Evolutionary conservation across 2,797 vertebrate species (phyloP).

Genomic region (Sebastolobus alascanus): DNA sequence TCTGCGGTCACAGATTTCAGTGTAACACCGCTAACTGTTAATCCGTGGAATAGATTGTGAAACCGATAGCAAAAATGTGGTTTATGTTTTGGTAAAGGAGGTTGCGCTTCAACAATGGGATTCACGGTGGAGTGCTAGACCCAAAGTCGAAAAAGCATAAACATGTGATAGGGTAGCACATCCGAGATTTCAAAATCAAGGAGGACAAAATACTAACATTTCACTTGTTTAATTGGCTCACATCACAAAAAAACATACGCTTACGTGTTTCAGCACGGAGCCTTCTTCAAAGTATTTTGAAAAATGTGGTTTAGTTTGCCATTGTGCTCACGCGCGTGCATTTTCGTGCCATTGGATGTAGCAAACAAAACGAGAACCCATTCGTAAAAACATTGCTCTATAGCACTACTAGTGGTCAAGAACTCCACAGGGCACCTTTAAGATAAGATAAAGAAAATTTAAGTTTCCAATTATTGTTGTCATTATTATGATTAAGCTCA

Average conservation of each 20-base stretch:
- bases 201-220: no score
- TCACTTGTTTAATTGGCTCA: no score
- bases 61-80: not conserved
- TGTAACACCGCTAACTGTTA: not conserved
- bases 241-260: no score
- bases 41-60: not conserved
- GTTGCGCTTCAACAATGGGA: no score
- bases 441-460: not conserved
- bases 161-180: no score
- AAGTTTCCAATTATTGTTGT: not conserved
- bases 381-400: not conserved
- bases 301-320: not conserved
- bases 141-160: slow-evolving; percentile 48
- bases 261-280: no score
- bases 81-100: no score
- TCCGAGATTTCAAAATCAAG: no score
- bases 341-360: not conserved
- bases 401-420: not conserved
- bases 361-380: not conserved
- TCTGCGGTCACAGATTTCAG: no score
- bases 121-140: no score
- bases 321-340: not conserved
- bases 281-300: not conserved
- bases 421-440: not conserved
- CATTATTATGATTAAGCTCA: not conserved